Evolutionary conservation across 1,140 invertebrate species (phyloP), one percentile per base, ranked within the genome.

Genomic region (Liolophura sinensis): DNA sequence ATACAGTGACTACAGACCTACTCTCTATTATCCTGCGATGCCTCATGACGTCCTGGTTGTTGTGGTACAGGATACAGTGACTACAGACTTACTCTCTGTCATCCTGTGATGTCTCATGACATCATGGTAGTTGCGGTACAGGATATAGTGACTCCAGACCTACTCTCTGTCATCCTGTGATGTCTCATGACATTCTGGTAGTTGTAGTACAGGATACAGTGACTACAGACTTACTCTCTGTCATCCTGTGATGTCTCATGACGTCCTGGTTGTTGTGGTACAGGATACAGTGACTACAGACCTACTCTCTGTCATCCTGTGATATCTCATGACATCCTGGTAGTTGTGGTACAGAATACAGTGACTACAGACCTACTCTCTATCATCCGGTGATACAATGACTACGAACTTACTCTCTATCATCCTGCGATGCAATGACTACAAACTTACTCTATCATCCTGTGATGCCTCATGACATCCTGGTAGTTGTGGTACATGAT

Each of bases 101-200:
- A 24, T 96, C 95, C 57, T 97, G 87, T 18, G 31, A 40, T 40
- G 31, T 9, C 31, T n/a, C n/a, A n/a, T 1, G 84, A 67, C 76
- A 95, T 96, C 69, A 87, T 89, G 84, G 97, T 98, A 84, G 91
- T 97, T 0, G 98, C 85, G 65, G 95, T 88, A 78, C 96, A 98
- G 67, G n/a, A n/a, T n/a, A n/a, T 9, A 40, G 31, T 40, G 31
- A 3, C 31, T 9, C 31, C 3, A 3, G 31, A 40, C 31, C 9
- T 40, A 40, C 31, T 40, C 31, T 40, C 9, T 40, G 9, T 40
- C 31, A 40, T 40, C 31, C 31, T 40, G 31, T n/a, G n/a, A n/a
- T n/a, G n/a, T n/a, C n/a, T n/a, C n/a, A n/a, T 1, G 84, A 67
- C 76, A 95, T 96, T 69, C 87, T 89, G 84, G 97, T 98, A 84